Evolutionary conservation across 2,888 invertebrate species (phyloP), one percentile per base, ranked within the genome.

Genomic region (Chrysotoxum bicinctum): DNA sequence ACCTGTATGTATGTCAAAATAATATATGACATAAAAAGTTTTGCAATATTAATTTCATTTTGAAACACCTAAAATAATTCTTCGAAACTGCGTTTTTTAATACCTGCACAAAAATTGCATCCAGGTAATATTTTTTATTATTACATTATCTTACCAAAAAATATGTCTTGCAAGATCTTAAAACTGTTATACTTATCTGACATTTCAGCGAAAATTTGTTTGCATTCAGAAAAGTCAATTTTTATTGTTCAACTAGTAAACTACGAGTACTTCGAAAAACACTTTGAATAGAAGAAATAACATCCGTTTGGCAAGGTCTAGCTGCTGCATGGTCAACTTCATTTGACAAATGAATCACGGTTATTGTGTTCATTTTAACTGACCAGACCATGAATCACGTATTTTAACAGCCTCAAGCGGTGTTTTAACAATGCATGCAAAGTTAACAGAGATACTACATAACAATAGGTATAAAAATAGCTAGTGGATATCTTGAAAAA

Each of bases 291-390:
- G 37, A 35, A n/a, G 60, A 60, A 60, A 60, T 60, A 37, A 62
- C 62, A 62, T 62, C 62, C 62, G 62, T 62, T 26, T 62, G 26
- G 26, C 62, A 62, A 62, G 62, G 62, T 43, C 16, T 62, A 5
- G 0, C 7, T 35, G 8, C 23, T 23, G 40, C 62, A 62, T 62
- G 62, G 62, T 26, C 62, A 43, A 43, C 43, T 26, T 62, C 43
- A 43, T 43, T 62, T 62, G 7, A 10, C 26, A 26, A 43, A 62
- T 62, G 23, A 62, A 62, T 16, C 16, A 35, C 60, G 35, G 26
- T 26, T 16, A 21, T 50, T 50, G 48, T 60, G 37, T 60, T 37
- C 50, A 19, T 21, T 60, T 58, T 50, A 50, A 10, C n/a, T 40
- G 12, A 72, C 3, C 30, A 12, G 7, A 62, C 5, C 4, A 35